Evolutionary conservation across 1,140 invertebrate genomes (phyloP).

Genomic region (Araneus ventricosus): DNA sequence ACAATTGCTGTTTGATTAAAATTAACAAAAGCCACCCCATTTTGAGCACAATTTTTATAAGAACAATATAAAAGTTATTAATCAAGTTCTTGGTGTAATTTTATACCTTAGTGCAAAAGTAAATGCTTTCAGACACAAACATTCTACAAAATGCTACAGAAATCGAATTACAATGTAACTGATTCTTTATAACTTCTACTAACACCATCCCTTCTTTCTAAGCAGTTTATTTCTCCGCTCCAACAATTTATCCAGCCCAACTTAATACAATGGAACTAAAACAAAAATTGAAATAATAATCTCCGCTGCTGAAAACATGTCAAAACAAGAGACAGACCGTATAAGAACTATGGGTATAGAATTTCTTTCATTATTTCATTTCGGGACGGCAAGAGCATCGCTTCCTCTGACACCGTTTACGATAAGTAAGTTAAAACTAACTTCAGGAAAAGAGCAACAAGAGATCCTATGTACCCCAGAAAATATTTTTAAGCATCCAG

Average conservation of each 20-base stretch:
- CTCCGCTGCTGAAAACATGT: not conserved
- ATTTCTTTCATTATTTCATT: slow-evolving; percentile 26
- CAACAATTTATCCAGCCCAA: too few species aligned
- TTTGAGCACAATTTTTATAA: too few species aligned
- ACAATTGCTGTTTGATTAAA: too few species aligned
- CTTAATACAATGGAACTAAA: too few species aligned
- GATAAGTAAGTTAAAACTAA: slow-evolving; percentile 39
- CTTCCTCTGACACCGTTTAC: not conserved
- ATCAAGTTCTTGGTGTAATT: too few species aligned
- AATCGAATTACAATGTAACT: not conserved
- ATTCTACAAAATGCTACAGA: not conserved
- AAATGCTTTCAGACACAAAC: not conserved
- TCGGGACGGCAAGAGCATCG: not conserved
- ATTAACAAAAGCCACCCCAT: too few species aligned
- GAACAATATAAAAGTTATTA: too few species aligned
- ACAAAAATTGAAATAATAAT: not conserved
- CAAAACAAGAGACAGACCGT: not conserved
- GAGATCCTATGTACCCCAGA: not conserved
- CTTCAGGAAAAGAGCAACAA: slow-evolving; percentile 5
- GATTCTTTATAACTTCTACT: too few species aligned
- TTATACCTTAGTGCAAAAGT: too few species aligned
- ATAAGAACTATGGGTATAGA: not conserved
- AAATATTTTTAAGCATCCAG: slow-evolving; percentile 33
- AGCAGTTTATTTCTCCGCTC: too few species aligned
- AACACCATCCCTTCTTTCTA: too few species aligned